phyloP scores from a whole-genome alignment of 2,888 invertebrate genomes.

The Xylota sylvarum region DNA sequence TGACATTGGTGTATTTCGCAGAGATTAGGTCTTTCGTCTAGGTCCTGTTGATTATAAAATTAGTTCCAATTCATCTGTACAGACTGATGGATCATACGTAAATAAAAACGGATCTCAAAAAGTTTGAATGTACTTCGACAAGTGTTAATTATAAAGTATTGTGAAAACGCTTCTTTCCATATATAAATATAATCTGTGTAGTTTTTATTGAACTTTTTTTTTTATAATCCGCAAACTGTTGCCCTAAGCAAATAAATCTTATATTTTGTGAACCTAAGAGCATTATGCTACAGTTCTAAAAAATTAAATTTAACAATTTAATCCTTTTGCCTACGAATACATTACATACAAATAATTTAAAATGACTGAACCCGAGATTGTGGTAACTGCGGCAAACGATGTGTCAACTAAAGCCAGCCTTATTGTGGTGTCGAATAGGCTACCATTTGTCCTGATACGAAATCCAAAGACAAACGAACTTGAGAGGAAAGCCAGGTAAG shows the following conservation, averaged over 20 bases:
- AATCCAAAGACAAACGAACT: conserved; percentile 90
- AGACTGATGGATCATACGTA: conserved; percentile 55
- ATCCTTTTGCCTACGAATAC: conserved; percentile 1
- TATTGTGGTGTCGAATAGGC: conserved; percentile 95
- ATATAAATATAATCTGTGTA: conserved; percentile 1
- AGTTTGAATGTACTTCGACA: conserved; percentile 19
- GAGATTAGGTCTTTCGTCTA: conserved; percentile 67
- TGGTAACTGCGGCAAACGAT: conserved; percentile 82
- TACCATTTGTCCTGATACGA: conserved; percentile 94
- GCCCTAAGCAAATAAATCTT: not conserved
- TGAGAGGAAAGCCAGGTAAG: conserved; percentile 94
- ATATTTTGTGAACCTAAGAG: conserved; percentile 26
- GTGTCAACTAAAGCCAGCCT: conserved; percentile 88
- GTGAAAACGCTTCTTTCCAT: conserved; percentile 1
- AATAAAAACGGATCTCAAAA: conserved; percentile 51
- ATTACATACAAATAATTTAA: not conserved
- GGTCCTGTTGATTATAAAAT: conserved; percentile 59
- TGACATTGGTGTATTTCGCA: conserved; percentile 57
- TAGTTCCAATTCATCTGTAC: conserved; percentile 62
- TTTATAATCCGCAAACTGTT: conserved; percentile 10
- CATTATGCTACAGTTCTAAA: conserved; percentile 57
- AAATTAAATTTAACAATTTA: conserved; percentile 7
- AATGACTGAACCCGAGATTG: conserved; percentile 84
- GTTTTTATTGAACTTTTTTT: not conserved
- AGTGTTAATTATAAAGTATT: conserved; percentile 38